Conservation (phyloP, 2,797 vertebrate species). For the Vireo griseus region DNA sequence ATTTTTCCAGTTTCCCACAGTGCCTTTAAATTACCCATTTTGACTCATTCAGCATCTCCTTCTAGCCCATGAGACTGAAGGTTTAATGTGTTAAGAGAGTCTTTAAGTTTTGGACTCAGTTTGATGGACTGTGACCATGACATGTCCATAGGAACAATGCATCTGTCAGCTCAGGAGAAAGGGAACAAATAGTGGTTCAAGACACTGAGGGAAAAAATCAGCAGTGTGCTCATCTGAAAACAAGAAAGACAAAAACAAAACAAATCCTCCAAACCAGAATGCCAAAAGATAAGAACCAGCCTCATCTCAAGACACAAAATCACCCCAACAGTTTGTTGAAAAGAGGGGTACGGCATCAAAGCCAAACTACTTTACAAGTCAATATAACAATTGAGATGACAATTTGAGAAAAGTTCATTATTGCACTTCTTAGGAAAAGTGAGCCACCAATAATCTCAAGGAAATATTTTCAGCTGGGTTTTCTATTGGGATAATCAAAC, state of each 20-base stretch:
- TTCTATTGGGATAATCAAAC: background rate
- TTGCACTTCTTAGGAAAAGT: background rate
- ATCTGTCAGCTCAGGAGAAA: background rate
- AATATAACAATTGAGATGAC: background rate
- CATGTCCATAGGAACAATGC: background rate
- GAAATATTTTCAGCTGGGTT: background rate
- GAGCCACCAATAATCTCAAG: background rate
- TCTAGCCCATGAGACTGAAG: background rate
- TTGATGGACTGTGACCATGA: background rate
- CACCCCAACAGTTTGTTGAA: background rate
- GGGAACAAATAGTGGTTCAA: background rate
- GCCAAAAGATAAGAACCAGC: background rate
- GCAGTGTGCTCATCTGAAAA: background rate
- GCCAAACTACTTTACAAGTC: background rate
- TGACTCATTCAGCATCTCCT: background rate
- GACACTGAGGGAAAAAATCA: background rate
- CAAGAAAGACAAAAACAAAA: background rate
- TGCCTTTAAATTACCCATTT: background rate
- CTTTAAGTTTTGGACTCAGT: background rate
- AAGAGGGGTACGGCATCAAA: background rate
- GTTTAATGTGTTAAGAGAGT: background rate
- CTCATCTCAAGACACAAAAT: background rate
- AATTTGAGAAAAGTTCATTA: background rate
- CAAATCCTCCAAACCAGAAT: background rate
- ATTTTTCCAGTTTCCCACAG: background rate